phyloP scores from a whole-genome alignment of 2,113 vertebrate genomes.

The Silurus glanis region DNA sequence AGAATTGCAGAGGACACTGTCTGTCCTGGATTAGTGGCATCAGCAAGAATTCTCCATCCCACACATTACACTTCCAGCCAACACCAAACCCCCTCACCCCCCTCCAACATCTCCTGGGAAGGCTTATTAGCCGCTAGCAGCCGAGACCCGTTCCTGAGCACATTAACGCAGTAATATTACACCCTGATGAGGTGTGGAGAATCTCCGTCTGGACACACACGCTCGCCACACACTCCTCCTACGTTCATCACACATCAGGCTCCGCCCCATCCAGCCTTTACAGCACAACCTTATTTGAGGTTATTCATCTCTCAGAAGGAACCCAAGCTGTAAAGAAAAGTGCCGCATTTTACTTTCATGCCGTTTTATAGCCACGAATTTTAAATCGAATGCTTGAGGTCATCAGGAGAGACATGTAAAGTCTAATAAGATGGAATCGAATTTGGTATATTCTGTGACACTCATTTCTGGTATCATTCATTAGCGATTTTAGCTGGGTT shows the following conservation, averaged over 20 bases:
- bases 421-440: not conserved
- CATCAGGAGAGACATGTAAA: not conserved
- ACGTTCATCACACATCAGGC: not conserved
- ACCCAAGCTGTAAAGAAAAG: not conserved
- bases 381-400: not conserved
- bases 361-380: not conserved
- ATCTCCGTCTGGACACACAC: conserved; percentile 39
- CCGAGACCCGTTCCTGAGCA: conserved; percentile 27
- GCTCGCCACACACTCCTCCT: conserved; percentile 14
- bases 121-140: conserved; percentile 38
- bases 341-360: not conserved
- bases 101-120: conserved; percentile 19
- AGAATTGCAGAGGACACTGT: conserved; percentile 21
- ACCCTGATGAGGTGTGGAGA: conserved; percentile 45
- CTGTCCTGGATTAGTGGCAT: conserved; percentile 44
- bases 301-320: not conserved
- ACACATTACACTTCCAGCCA: too few relatives aligned
- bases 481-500: not conserved
- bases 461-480: not conserved
- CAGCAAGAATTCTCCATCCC: conserved; percentile 3
- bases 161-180: conserved; percentile 40
- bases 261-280: not conserved
- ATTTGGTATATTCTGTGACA: not conserved
- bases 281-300: not conserved
- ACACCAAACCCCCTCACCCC: too few relatives aligned